Conservation (phyloP, 2,797 vertebrate genomes). For the Oreonectes daqikongensis region DNA sequence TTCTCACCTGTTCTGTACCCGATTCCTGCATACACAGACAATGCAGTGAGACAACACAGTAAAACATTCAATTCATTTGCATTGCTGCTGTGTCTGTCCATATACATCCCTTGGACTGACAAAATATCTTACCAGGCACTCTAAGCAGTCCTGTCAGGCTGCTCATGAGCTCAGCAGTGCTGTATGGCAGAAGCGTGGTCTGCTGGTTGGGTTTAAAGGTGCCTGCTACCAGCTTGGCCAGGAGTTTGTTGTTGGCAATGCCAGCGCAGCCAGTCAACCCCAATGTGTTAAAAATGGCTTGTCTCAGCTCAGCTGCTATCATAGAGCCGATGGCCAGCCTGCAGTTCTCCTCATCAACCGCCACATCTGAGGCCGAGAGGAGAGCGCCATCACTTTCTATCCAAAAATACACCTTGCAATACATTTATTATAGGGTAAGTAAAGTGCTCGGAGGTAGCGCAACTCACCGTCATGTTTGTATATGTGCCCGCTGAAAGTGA, state of each 20-base stretch:
- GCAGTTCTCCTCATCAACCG: constrained; percentile 63
- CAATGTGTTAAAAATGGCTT: constrained; percentile 72
- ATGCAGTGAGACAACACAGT: neutral
- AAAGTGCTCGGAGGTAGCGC: neutral
- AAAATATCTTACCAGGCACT: constrained; percentile 81
- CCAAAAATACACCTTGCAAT: neutral
- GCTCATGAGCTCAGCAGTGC: constrained; percentile 73
- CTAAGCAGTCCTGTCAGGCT: constrained; percentile 74
- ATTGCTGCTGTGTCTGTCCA: neutral
- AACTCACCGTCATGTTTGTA: constrained; percentile 79
- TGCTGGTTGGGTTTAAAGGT: constrained; percentile 92
- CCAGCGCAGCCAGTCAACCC: constrained; percentile 89
- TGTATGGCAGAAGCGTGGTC: constrained; percentile 84
- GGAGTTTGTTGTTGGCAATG: constrained; percentile 83
- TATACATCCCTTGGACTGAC: too few species aligned
- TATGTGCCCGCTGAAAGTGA: constrained; percentile 79
- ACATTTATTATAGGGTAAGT: too few species aligned
- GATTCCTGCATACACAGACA: constrained; percentile 75
- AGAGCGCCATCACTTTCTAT: neutral
- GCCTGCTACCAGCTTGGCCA: constrained; percentile 89
- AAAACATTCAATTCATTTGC: neutral
- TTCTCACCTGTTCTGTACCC: constrained; percentile 83
- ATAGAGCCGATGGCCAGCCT: constrained; percentile 83
- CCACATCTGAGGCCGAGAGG: constrained; percentile 66
- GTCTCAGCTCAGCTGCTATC: constrained; percentile 83